Percentiles rank a stretch among this genome's conserved stretches.
phyloP scores from a whole-genome alignment of 2,888 invertebrate species.

The Tridacna gigas region DNA sequence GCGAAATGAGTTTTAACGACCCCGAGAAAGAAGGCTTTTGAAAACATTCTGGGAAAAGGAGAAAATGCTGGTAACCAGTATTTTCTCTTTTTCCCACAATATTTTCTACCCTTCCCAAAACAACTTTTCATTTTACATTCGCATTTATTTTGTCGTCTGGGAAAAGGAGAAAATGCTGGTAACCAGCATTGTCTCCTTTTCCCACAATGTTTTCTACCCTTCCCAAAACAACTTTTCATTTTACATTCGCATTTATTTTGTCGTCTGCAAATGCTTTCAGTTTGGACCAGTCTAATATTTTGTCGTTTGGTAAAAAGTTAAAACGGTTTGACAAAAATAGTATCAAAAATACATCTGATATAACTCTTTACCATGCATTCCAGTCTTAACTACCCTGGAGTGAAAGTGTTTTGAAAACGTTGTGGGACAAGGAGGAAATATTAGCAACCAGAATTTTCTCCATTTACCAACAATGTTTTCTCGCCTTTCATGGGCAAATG shows the following conservation, averaged over 20 bases:
- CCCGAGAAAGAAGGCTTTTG: no score
- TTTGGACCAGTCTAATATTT: neutral
- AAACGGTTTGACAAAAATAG: neutral
- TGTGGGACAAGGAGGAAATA: slow-evolving; percentile 1
- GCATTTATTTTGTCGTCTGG: neutral
- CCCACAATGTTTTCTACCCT: neutral
- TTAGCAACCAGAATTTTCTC: slow-evolving; percentile 1
- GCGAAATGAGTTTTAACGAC: no score
- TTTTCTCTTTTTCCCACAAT: neutral
- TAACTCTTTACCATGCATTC: slow-evolving; percentile 6
- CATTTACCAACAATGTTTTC: slow-evolving; percentile 12
- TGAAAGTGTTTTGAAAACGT: slow-evolving; percentile 4
- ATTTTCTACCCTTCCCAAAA: neutral
- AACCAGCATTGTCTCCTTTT: neutral
- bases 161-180: neutral
- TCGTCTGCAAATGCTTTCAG: neutral
- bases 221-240: neutral
- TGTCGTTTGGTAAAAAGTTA: neutral
- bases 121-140: neutral
- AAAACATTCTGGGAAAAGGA: no score
- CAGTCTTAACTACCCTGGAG: no score
- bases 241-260: neutral
- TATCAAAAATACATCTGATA: neutral
- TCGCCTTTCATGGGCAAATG: neutral
- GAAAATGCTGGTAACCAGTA: neutral